Evolutionary conservation across 2,797 vertebrate genomes (phyloP).

Genomic region (Rhinogobio ventralis): DNA sequence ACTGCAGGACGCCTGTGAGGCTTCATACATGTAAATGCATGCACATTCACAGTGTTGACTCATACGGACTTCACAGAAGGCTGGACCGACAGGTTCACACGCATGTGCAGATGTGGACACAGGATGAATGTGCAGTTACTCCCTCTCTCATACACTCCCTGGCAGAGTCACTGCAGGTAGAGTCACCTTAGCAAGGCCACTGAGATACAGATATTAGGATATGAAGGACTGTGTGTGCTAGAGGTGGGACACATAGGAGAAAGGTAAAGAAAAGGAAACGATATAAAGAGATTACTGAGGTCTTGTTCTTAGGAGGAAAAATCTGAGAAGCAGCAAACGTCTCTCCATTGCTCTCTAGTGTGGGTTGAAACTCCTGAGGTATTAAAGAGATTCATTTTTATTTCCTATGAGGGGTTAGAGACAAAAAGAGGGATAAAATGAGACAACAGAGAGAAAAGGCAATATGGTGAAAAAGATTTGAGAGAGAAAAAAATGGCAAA

Average conservation of each 20-base stretch:
- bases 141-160: constrained; percentile 5
- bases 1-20: constrained; percentile 3
- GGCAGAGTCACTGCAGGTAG: constrained; percentile 43
- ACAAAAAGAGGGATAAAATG: too few species aligned
- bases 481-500: background rate
- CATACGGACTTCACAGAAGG: background rate
- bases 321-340: background rate
- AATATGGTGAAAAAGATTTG: background rate
- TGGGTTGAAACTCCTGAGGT: background rate
- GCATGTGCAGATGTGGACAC: constrained; percentile 2
- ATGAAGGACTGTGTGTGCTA: constrained; percentile 15
- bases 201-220: constrained; percentile 1
- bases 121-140: background rate
- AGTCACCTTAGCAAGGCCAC: constrained; percentile 39
- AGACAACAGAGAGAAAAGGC: background rate
- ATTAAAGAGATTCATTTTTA: background rate
- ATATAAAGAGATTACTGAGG: constrained; percentile 20
- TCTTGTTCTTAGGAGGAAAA: background rate
- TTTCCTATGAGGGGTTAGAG: background rate
- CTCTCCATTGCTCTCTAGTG: background rate
- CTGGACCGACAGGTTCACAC: background rate
- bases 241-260: background rate
- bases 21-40: constrained; percentile 44
- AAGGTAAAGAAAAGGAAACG: background rate
- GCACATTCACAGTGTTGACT: constrained; percentile 21